Conservation (phyloP, 2,797 vertebrate genomes). For the Microhierax caerulescens region DNA sequence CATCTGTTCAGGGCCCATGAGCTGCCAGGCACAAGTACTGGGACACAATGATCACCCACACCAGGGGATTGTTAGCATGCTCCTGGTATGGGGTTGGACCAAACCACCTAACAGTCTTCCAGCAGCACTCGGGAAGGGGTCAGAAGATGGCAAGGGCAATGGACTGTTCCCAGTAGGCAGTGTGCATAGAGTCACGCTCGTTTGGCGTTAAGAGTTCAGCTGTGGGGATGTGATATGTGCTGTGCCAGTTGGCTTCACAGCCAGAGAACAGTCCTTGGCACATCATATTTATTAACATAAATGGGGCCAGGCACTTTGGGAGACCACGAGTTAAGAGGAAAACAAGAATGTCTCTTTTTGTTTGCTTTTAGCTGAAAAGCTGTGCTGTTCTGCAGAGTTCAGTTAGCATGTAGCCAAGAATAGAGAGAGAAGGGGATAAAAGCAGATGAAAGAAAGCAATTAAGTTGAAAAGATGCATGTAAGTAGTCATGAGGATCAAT, state of each 20-base stretch:
- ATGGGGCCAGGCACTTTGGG: neutral
- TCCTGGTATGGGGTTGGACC: neutral
- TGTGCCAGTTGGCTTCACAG: neutral
- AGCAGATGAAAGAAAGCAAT: neutral
- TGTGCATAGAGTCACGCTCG: neutral
- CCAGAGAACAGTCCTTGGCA: conserved; percentile 13
- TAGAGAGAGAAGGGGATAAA: neutral
- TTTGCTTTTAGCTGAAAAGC: conserved; percentile 7
- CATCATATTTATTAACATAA: neutral
- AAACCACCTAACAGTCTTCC: neutral
- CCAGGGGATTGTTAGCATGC: neutral
- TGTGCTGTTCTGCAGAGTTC: neutral
- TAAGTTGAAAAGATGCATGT: neutral
- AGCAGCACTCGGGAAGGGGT: neutral
- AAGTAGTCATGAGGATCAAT: neutral
- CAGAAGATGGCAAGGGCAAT: neutral
- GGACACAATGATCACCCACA: neutral
- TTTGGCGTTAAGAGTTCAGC: neutral
- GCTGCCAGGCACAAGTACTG: neutral
- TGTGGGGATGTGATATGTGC: neutral
- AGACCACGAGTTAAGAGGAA: neutral
- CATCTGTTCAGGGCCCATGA: neutral
- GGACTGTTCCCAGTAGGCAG: neutral
- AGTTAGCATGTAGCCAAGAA: neutral
- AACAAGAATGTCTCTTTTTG: neutral